Percentiles rank a stretch among this genome's conserved stretches.
phyloP scores from a whole-genome alignment of 2,113 vertebrate species.

The Ciconia maguari region DNA sequence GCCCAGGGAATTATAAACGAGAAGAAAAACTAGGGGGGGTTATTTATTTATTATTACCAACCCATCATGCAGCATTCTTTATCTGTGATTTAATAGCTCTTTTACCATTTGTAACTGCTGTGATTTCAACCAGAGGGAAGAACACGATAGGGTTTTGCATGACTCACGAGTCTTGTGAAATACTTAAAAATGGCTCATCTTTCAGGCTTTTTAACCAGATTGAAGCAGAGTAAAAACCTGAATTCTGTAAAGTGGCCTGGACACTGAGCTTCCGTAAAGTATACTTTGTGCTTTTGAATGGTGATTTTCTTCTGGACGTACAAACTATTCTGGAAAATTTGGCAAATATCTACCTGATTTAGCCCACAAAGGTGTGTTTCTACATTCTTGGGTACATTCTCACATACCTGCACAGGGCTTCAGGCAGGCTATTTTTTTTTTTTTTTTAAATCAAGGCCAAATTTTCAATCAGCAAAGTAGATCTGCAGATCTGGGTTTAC shows the following conservation, averaged over 20 bases:
- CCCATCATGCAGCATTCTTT: neutral
- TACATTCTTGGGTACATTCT: neutral
- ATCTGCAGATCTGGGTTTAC: neutral
- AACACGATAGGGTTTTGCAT: neutral
- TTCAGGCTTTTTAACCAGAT: neutral
- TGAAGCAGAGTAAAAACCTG: neutral
- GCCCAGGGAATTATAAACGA: neutral
- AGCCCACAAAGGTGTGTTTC: neutral
- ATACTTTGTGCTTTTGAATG: neutral
- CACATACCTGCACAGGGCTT: neutral
- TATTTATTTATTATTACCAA: constrained; percentile 8
- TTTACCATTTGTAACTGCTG: neutral
- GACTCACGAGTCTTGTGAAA: constrained; percentile 27
- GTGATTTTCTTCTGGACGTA: neutral
- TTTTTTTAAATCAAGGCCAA: neutral
- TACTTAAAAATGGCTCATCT: neutral
- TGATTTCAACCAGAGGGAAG: constrained; percentile 6
- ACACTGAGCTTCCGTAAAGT: neutral
- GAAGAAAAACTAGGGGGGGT: neutral
- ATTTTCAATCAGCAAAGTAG: neutral
- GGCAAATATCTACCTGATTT: neutral
- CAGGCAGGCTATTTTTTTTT: neutral
- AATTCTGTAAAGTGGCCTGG: neutral
- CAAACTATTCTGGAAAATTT: neutral
- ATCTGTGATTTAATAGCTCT: constrained; percentile 27